These are phyloP conservation scores for Colletes gigas DNA, from an alignment of 1,140 invertebrate species.

Conservation along the genomic window DNA sequence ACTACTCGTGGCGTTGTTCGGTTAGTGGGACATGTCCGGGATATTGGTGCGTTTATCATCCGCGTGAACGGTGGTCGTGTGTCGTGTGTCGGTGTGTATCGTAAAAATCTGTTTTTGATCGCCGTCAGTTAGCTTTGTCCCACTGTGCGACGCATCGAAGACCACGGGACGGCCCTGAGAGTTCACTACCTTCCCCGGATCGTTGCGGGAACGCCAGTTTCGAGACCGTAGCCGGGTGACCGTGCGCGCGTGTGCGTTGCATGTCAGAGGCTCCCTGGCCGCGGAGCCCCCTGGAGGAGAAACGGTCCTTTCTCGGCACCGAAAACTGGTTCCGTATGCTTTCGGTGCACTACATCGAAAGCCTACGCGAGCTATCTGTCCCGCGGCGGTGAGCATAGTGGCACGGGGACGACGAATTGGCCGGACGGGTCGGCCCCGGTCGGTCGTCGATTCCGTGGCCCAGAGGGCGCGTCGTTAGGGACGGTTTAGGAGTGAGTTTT, in stretches of 20 bases:
- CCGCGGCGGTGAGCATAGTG: slow-evolving; percentile 8
- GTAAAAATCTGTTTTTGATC: too few relatives aligned
- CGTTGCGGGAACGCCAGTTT: slow-evolving; percentile 14
- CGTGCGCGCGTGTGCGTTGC: slow-evolving; percentile 44
- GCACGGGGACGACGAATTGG: slow-evolving; percentile 42
- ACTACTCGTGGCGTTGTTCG: too few relatives aligned
- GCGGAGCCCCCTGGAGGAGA: slow-evolving; percentile 9
- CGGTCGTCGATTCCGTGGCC: slow-evolving; percentile 46
- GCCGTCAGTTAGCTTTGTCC: background rate
- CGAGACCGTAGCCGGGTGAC: slow-evolving; percentile 16
- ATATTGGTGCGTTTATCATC: too few relatives aligned
- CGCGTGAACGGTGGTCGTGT: too few relatives aligned
- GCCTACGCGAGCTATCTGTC: slow-evolving; percentile 35
- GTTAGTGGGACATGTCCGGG: too few relatives aligned
- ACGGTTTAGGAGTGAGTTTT: slow-evolving; percentile 72
- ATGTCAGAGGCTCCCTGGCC: slow-evolving; percentile 20
- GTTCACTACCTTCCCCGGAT: slow-evolving; percentile 46
- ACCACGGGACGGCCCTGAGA: slow-evolving; percentile 49
- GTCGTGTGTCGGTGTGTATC: too few relatives aligned
- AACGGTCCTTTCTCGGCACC: slow-evolving; percentile 49
- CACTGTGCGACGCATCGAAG: background rate
- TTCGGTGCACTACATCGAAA: slow-evolving; percentile 51
- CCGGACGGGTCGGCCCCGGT: too few relatives aligned
- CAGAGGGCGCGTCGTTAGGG: slow-evolving; percentile 53
- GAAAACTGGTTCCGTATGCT: slow-evolving; percentile 64